phyloP scores from a whole-genome alignment of 2,113 vertebrate species.

The Arothron firmamentum region DNA sequence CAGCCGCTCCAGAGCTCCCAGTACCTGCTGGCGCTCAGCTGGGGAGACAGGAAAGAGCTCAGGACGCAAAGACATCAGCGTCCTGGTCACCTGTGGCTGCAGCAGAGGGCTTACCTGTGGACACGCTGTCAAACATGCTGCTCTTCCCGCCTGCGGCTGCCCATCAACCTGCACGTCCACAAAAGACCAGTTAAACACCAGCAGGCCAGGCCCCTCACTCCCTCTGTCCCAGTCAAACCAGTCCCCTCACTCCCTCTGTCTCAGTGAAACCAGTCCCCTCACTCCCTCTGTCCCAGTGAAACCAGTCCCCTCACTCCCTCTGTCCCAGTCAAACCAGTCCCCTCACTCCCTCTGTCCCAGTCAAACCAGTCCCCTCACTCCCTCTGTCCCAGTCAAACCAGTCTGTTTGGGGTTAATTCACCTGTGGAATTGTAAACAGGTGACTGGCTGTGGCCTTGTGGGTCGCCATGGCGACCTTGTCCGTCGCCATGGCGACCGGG shows the following conservation, averaged over 20 bases:
- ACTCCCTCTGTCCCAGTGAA: background rate
- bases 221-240: no score
- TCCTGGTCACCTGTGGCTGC: no score
- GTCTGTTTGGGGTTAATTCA: background rate
- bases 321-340: background rate
- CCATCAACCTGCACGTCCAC: conserved; percentile 14
- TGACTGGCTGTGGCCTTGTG: no score
- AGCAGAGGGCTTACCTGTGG: conserved; percentile 53
- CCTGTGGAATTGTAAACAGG: no score
- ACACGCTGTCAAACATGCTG: conserved; percentile 74
- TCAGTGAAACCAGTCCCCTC: no score
- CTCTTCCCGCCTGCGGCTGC: conserved; percentile 3
- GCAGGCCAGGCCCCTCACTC: no score
- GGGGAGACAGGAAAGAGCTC: conserved; percentile 52
- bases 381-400: background rate
- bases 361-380: background rate
- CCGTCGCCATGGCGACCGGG: no score
- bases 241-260: no score
- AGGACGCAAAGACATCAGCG: no score
- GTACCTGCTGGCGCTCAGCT: conserved; percentile 86
- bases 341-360: background rate
- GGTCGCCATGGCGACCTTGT: no score
- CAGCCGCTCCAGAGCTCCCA: conserved; percentile 87
- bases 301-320: background rate
- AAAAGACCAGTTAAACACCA: background rate